Evolutionary conservation across 2,113 vertebrate species (phyloP).

Genomic region (Dryoscopus gambensis): DNA sequence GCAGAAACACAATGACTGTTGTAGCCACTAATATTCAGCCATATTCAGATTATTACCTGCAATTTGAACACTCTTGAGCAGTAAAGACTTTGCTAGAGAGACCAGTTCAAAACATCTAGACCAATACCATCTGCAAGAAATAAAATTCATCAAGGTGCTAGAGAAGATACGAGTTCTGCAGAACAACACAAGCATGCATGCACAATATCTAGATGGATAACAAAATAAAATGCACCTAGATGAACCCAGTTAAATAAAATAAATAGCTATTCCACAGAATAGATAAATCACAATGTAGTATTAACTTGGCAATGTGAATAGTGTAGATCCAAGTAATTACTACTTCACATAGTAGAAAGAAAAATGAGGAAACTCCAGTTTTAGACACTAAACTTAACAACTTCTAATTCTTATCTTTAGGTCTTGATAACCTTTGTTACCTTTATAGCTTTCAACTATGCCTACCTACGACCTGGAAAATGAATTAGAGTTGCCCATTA

Average conservation of each 20-base stretch:
- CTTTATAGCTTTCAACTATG: neutral
- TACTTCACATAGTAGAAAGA: conserved; percentile 18
- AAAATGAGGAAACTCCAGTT: conserved; percentile 40
- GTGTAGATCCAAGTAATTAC: neutral
- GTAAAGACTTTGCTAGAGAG: neutral
- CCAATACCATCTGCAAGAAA: neutral
- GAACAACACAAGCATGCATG: neutral
- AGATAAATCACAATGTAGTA: neutral
- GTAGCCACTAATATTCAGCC: neutral
- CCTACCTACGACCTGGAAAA: conserved; percentile 14
- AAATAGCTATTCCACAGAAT: neutral
- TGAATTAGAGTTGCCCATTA: conserved; percentile 21
- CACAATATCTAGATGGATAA: neutral
- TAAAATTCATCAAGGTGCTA: neutral
- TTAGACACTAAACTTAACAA: conserved; percentile 49
- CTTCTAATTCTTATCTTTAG: conserved; percentile 42
- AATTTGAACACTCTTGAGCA: neutral
- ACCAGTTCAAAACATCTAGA: neutral
- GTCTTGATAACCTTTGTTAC: conserved; percentile 46
- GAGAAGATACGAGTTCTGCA: neutral
- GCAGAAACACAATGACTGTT: neutral
- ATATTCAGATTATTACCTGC: neutral
- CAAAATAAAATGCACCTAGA: neutral
- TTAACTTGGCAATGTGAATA: neutral
- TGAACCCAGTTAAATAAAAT: neutral